Evolutionary conservation across 2,888 invertebrate species (phyloP).

Genomic region (Lapara coniferarum): DNA sequence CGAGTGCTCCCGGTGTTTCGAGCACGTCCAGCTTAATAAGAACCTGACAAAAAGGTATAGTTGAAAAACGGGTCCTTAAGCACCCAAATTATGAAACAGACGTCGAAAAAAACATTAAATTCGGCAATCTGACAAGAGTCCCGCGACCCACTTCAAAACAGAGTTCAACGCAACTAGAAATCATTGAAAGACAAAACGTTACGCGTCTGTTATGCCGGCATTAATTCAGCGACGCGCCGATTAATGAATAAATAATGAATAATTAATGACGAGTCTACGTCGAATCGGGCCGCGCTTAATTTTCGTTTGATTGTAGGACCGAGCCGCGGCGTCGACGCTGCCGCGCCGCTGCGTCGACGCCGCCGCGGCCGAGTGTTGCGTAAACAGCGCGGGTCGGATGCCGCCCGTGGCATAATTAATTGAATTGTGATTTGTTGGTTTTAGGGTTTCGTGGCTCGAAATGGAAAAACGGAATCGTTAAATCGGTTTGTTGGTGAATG

Average conservation of each 20-base stretch:
- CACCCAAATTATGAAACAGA: neutral
- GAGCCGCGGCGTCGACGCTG: slow-evolving; percentile 37
- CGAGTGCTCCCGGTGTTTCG: no score
- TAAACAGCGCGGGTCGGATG: slow-evolving; percentile 42
- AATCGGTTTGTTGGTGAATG: neutral
- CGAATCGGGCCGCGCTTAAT: slow-evolving; percentile 58
- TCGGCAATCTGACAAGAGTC: neutral
- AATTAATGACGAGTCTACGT: slow-evolving; percentile 64
- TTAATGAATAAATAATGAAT: slow-evolving; percentile 54
- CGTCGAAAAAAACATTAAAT: neutral
- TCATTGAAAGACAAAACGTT: slow-evolving; percentile 42
- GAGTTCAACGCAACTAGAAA: slow-evolving; percentile 35
- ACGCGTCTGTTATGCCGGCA: slow-evolving; percentile 56
- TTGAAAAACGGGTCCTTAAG: no score
- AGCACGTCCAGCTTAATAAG: no score
- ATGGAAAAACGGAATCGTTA: no score
- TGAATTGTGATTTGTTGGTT: slow-evolving; percentile 18
- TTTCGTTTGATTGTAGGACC: slow-evolving; percentile 62
- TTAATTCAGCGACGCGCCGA: slow-evolving; percentile 55
- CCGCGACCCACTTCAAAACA: slow-evolving; percentile 29
- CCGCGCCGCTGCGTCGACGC: slow-evolving; percentile 37
- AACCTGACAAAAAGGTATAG: no score
- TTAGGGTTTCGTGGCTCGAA: neutral
- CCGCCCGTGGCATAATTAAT: slow-evolving; percentile 27
- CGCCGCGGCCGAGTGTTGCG: slow-evolving; percentile 46